A percentile compares a stretch with the other conserved stretches of the same genome.
Evolutionary conservation across 1,140 invertebrate genomes (phyloP).

Genomic region (Harpegnathos saltator): DNA sequence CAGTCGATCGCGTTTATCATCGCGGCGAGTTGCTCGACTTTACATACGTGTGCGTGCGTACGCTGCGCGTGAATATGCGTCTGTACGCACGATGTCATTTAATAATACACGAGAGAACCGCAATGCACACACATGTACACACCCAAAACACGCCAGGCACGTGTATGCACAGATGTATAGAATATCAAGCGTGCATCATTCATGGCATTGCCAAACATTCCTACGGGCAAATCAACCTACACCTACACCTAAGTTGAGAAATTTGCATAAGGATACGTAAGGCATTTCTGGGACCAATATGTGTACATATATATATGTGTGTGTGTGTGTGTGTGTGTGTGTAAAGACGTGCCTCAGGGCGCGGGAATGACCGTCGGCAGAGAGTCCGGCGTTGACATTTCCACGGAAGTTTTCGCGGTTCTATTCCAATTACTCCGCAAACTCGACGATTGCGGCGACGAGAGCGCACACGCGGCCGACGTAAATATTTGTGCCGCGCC

Average conservation of each 20-base stretch:
- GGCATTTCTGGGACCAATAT: slow-evolving; percentile 27
- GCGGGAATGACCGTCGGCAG: slow-evolving; percentile 20
- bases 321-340: no score
- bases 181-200: background rate
- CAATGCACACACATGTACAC: no score
- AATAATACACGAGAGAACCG: background rate
- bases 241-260: slow-evolving; percentile 45
- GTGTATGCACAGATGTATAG: no score
- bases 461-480: slow-evolving; percentile 22
- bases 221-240: slow-evolving; percentile 31
- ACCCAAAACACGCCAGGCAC: no score
- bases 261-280: slow-evolving; percentile 53
- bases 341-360: background rate
- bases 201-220: slow-evolving; percentile 19
- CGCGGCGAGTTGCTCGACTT: background rate
- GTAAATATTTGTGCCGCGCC: slow-evolving; percentile 47
- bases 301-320: no score
- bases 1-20: background rate
- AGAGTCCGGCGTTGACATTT: slow-evolving; percentile 52
- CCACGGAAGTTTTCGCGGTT: slow-evolving; percentile 52
- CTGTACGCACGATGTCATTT: background rate
- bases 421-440: slow-evolving; percentile 59
- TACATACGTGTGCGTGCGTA: no score
- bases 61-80: background rate
- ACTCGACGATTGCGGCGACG: slow-evolving; percentile 51